A percentile compares a stretch with the other conserved stretches of the same genome.
phyloP scores from a whole-genome alignment of 2,888 invertebrate species.

The Lathronympha strigana region DNA sequence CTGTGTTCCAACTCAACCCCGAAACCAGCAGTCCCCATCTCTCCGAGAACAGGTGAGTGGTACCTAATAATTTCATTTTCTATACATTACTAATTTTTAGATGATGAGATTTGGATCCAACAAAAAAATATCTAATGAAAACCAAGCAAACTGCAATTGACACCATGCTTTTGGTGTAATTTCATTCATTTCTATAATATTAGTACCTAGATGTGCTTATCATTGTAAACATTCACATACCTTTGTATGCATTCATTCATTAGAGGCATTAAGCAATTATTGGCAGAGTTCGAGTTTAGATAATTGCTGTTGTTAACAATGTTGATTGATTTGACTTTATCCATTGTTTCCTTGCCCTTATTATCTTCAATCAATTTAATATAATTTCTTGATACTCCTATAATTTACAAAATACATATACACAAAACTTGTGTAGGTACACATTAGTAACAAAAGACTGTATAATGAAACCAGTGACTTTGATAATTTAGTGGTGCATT shows the following conservation, averaged over 20 bases:
- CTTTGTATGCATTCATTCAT: constrained; percentile 23
- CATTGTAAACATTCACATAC: constrained; percentile 15
- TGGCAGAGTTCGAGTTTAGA: constrained; percentile 38
- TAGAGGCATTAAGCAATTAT: constrained; percentile 26
- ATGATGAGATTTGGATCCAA: constrained; percentile 4
- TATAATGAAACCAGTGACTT: constrained; percentile 25
- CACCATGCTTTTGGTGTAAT: constrained; percentile 46
- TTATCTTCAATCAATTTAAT: constrained; percentile 50
- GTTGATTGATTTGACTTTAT: constrained; percentile 54
- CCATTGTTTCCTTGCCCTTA: constrained; percentile 43
- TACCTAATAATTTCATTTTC: constrained; percentile 5
- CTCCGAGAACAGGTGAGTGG: constrained; percentile 81
- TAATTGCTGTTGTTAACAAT: constrained; percentile 41
- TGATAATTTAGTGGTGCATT: constrained; percentile 42
- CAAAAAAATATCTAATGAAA: not conserved
- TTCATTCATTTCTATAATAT: constrained; percentile 33
- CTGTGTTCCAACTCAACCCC: constrained; percentile 86
- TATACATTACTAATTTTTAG: not conserved
- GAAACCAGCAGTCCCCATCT: constrained; percentile 87
- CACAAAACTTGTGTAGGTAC: not conserved
- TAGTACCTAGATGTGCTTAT: constrained; percentile 31
- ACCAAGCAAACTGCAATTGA: constrained; percentile 75
- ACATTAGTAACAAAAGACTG: not conserved
- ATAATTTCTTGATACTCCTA: not conserved
- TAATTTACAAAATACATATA: not conserved